Base-by-base conservation (phyloP, 2,113 vertebrate species). In the Sprattus sprattus region DNA sequence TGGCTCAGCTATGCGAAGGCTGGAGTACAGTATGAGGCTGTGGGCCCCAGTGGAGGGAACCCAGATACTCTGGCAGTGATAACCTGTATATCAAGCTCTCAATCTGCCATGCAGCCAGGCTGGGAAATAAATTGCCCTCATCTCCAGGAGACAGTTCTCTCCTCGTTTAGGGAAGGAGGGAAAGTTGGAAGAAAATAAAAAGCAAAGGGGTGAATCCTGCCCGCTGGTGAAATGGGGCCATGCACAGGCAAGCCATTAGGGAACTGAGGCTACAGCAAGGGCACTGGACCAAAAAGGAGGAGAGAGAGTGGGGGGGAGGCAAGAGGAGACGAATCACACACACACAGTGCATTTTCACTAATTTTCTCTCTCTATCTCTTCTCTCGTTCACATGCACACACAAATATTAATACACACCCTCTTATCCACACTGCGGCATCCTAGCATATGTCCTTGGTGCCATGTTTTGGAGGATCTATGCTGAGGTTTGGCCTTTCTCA, bases 1-100 rank as follows among this genome's bases (percentile, higher is more conserved):
- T 15, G 28, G 28, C 28, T 39, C 28, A 11, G 11, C 32, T 78
- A 13, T 44, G 67, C 25, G 9, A 67, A 83, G 90, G 92, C 92
- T 91, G 85, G 15, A 87, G 89, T 88, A 85, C 88, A 88, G 92
- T 85, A 85, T 85, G 87, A 85, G 90, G 87, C 90, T 86, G 85
- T 83, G 88, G 92, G 89, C 89, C 93, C 91, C 93, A 85, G 91
- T 54, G 93, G 93, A 92, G 90, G 89, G 89, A 92, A 89, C 93
- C 93, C 78, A 94, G 90, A 94, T 94, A 91, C 89, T 86, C 88
- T 3, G 71, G 71, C 87, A 86, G 86, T 89, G 90, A 92, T 92
- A 93, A 93, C 92, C 92, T 92, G 91, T 85, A 92, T 93, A 92
- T 93, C 90, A 88, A 92, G 92, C 91, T 93, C 93, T 93, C 93